phyloP scores from a whole-genome alignment of 2,888 invertebrate genomes.

The Standfussiana lucernea region DNA sequence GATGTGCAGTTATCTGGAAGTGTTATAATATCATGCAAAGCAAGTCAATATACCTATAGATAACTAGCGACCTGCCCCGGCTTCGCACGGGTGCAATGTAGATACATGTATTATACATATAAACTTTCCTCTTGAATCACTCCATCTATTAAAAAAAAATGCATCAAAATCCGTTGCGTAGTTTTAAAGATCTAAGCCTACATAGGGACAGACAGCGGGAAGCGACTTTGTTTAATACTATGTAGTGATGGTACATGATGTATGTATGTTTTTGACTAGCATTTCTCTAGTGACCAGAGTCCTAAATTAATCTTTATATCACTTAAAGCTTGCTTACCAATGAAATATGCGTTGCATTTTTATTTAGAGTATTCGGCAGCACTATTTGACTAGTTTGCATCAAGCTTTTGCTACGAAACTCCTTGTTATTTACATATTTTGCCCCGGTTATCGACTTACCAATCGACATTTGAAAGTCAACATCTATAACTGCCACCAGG shows the following conservation, averaged over 20 bases:
- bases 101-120: too few species aligned
- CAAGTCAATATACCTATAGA: background rate
- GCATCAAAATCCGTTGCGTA: too few species aligned
- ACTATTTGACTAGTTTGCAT: background rate
- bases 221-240: too few species aligned
- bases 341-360: background rate
- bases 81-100: too few species aligned
- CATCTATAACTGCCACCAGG: background rate
- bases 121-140: too few species aligned
- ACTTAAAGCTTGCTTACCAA: background rate
- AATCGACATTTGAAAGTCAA: constrained; percentile 34
- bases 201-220: too few species aligned
- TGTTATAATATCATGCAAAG: constrained; percentile 12
- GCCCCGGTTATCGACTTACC: background rate
- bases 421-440: background rate
- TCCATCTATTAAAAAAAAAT: too few species aligned
- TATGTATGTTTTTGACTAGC: background rate
- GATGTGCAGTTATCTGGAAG: constrained; percentile 31
- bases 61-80: too few species aligned
- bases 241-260: too few species aligned
- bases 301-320: background rate
- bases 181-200: too few species aligned
- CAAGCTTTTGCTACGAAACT: background rate
- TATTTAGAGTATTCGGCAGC: background rate
- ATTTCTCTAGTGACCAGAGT: background rate